Base-by-base conservation (phyloP, 2,113 vertebrate genomes). In the Cettia cetti region DNA sequence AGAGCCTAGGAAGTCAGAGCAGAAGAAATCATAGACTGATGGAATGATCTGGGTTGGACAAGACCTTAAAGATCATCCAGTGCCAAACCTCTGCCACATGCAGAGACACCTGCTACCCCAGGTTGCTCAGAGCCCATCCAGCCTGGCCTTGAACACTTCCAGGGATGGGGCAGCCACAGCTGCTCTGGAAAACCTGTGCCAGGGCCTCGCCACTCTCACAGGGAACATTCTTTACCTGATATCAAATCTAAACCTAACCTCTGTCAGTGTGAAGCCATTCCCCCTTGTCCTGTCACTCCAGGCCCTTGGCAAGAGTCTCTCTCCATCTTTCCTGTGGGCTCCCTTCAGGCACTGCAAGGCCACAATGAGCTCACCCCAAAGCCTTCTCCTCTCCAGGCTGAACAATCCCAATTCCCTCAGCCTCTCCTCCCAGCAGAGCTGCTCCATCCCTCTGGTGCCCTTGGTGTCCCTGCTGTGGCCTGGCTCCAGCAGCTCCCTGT, bases 81-180 rank as follows among this genome's bases (percentile, higher is more conserved):
- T 14, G 1, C 33, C 39, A 52, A 9, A 0, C 8, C 18, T 7
- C 18, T 39, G 19, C 44, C 28, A n/a, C 1, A 6, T 28, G 11
- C 77, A 89, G 23, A 33, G 53, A 54, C n/a, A 61, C 21, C 16
- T 45, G 30, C 11, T 30, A 6, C 2, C 20, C 16, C 54, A 89
- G n/a, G 0, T 3, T 39, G 16, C 33, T 40, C 70, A 3, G 1
- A 68, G 14, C 47, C n/a, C 6, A 5, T 9, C 47, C 45, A 82
- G 0, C 7, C 28, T 22, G 20, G 20, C 9, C n/a, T 60, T 26
- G 13, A 0, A 60, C 45, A 66, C 11, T 53, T 0, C 20, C 39
- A 53, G 20, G 28, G 39, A 30, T 40, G 61, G 20, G 6, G 24
- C 30, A 68, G n/a, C 9, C 53, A 82, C 45, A 68, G 61, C n/a